Evolutionary conservation across 2,113 vertebrate genomes (phyloP).

Genomic region (Sylvicapra grimmia): DNA sequence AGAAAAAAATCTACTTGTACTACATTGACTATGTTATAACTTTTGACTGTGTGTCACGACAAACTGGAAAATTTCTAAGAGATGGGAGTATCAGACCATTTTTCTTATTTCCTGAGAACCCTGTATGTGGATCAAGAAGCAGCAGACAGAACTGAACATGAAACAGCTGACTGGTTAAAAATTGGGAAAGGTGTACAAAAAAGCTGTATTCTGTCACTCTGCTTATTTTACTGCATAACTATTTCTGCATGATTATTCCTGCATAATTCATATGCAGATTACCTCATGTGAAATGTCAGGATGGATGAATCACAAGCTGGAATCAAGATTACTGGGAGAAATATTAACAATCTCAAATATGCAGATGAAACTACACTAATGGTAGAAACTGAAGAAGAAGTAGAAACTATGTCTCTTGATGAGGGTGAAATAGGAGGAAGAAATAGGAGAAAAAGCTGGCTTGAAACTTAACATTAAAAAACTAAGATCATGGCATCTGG

Average conservation of each 20-base stretch:
- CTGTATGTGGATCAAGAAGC: not conserved
- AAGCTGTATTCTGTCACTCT: not conserved
- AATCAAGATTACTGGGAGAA: not conserved
- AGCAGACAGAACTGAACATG: not conserved
- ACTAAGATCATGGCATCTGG: not conserved
- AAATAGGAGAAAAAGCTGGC: not conserved
- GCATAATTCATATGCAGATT: not conserved
- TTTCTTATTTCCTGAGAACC: not conserved
- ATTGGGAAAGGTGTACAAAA: not conserved
- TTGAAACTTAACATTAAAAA: not conserved
- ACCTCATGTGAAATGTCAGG: not conserved
- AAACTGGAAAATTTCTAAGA: not conserved
- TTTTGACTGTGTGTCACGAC: not conserved
- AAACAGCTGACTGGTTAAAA: not conserved
- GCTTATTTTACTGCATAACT: not conserved
- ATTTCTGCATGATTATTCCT: not conserved
- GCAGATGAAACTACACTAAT: not conserved
- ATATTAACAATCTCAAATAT: not conserved
- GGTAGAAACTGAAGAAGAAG: not conserved
- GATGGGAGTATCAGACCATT: not conserved
- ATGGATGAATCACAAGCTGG: not conserved
- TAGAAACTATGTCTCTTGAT: not conserved
- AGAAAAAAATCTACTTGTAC: not conserved
- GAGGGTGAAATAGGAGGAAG: not conserved
- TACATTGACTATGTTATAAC: not conserved